Evolutionary conservation across 37 sponge, comb jelly and placozoan genomes (phyloP).

Genomic region (Chondrosia reniformis): DNA sequence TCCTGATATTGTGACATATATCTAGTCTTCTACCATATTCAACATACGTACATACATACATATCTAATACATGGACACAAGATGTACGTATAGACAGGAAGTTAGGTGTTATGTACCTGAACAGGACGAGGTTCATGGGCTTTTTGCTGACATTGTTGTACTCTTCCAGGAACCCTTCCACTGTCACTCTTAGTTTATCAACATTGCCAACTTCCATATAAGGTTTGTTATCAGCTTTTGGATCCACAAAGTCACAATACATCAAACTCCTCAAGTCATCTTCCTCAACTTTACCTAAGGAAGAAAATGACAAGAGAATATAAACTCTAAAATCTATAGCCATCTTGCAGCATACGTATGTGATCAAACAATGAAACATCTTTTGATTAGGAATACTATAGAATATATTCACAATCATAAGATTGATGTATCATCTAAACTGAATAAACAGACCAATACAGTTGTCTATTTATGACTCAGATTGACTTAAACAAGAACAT

Average conservation of each 20-base stretch:
- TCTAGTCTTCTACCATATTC: background rate
- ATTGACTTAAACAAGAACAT: too few species aligned
- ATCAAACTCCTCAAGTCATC: constrained; percentile 93
- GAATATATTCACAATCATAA: too few species aligned
- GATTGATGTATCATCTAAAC: too few species aligned
- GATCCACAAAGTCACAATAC: constrained; percentile 97
- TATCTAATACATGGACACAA: background rate
- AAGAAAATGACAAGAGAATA: background rate
- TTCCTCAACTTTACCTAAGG: constrained; percentile 76
- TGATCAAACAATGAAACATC: too few species aligned
- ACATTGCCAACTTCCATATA: constrained; percentile 83
- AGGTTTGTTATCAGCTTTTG: constrained; percentile 85
- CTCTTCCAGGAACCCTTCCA: constrained; percentile 93
- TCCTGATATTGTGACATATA: background rate
- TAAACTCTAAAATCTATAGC: too few species aligned
- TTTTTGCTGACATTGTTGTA: constrained; percentile 97
- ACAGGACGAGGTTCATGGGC: constrained; percentile 97
- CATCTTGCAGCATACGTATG: too few species aligned
- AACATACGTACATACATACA: background rate
- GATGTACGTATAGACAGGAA: too few species aligned
- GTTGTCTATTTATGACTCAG: too few species aligned
- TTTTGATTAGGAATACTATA: too few species aligned
- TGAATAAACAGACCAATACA: too few species aligned
- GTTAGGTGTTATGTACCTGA: constrained; percentile 83
- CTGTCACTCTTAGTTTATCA: constrained; percentile 86